Base-by-base conservation (phyloP, 2,113 vertebrate species). In the Spheniscus mendiculus region DNA sequence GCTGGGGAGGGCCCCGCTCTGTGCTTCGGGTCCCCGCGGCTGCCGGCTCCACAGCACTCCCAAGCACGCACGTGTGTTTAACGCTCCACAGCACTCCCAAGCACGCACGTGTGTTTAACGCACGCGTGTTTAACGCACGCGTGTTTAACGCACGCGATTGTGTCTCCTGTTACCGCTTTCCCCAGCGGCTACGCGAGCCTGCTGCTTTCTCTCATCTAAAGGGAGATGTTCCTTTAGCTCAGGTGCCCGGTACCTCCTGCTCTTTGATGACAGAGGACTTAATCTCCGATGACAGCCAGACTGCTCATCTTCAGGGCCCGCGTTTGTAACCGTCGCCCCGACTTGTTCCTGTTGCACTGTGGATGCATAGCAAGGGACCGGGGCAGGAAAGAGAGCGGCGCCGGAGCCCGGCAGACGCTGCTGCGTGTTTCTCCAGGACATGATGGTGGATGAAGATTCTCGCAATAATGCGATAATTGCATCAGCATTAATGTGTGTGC, bases 91-190 rank as follows among this genome's bases (percentile, higher is more conserved):
- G 58, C 30, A 7, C 23, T 26, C 49, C 29, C 9, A 2, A 22
- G 61, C 29, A 15, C 12, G 2, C 12, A 4, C 2, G 2, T 8
- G 20, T 4, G 7, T 32, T 22, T n/a, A n/a, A n/a, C n/a, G n/a
- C n/a, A n/a, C n/a, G n/a, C n/a, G n/a, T n/a, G n/a, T n/a, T n/a
- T n/a, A n/a, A n/a, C n/a, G n/a, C n/a, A n/a, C n/a, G n/a, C n/a
- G n/a, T 4, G 7, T 32, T 22, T 29, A 26, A 29, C 1, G 19
- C 44, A 10, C 16, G 1, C 3, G 1, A 5, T 11, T 3, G 1
- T 14, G 63, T 19, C 70, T 87, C 40, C 91, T 1, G 10, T 38
- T 27, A 18, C 63, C 10, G 3, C 62, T 25, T 32, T 42, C 40
- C 82, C 71, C 29, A 8, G 83, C 3, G 3, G 74, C 80, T 65